These are phyloP conservation scores for Threskiornis aethiopicus DNA, from an alignment of 2,797 vertebrate genomes.

Conservation along the genomic window DNA sequence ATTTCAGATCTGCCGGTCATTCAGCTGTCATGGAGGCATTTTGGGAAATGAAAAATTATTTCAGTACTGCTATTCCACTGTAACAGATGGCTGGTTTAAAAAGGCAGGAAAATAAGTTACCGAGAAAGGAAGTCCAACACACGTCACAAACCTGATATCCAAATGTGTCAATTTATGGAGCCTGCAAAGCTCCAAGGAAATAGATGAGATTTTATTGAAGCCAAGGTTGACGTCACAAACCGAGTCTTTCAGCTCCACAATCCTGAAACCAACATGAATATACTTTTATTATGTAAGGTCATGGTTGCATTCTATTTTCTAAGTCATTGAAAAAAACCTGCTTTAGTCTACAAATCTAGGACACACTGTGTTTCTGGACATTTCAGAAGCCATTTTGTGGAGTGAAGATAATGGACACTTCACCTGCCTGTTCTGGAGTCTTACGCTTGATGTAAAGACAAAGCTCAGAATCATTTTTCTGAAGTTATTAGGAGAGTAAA, in stretches of 20 bases:
- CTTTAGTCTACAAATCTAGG: neutral
- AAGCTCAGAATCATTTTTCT: neutral
- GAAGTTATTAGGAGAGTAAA: fast-evolving
- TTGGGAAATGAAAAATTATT: neutral
- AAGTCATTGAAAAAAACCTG: neutral
- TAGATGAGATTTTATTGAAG: slow-evolving; percentile 87
- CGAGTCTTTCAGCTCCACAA: slow-evolving; percentile 83
- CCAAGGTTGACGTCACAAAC: slow-evolving; percentile 86
- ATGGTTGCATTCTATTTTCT: neutral
- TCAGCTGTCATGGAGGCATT: neutral
- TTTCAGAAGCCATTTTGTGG: neutral
- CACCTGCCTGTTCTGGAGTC: neutral
- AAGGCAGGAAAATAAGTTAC: neutral
- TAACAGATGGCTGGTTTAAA: neutral
- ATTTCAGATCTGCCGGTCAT: neutral
- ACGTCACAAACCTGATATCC: slow-evolving; percentile 86
- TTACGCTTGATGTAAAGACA: neutral
- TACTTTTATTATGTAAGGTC: neutral
- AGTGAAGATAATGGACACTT: neutral
- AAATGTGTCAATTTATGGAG: slow-evolving; percentile 86
- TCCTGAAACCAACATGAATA: slow-evolving; percentile 72
- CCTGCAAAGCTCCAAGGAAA: slow-evolving; percentile 80
- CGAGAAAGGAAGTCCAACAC: neutral
- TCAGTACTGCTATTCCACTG: neutral
- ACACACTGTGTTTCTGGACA: too few species aligned